Evolutionary conservation across 2,797 vertebrate genomes (phyloP), one percentile per base, ranked within the genome.

Genomic region (Nannoperca australis): DNA sequence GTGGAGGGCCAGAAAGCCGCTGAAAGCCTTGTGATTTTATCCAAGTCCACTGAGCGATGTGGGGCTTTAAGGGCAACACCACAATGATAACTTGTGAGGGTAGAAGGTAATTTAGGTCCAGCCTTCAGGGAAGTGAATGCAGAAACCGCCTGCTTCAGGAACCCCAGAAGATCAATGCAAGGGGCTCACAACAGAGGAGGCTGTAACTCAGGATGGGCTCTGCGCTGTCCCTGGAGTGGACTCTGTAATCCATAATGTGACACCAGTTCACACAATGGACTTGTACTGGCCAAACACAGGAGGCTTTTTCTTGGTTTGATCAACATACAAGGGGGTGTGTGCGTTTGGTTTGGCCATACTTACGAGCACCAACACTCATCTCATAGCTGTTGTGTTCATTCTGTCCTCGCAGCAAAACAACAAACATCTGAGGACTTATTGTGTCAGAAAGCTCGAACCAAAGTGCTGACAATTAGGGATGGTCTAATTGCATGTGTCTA

Each of bases 91-190:
- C 86, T 89, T 82, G 59, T n/a, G 76, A 78, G 56, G 78, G 73
- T 42, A 50, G 45, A 63, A 84, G 85, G 82, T 86, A 88, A 91
- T 93, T 91, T 82, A 80, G 82, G 81, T 89, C 76, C 73, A 53
- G 78, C 53, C 77, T 73, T 78, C 65, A 18, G 82, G 81, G 75
- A 74, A 50, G 71, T 5, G 22, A 77, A 88, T 87, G 82, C 78
- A 84, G 75, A 85, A 78, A 71, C 71, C 78, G 71, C 54, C 60
- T 0, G 84, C 87, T 91, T 84, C 79, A 83, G 84, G 65, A 73
- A 82, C 71, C 76, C 85, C 0, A 3, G 36, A 78, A 86, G 79
- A 87, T 81, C 86, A 66, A 76, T 78, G 77, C 58, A 22, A 51
- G 47, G 54, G 63, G 73, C 17, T 76, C 55, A 71, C 51, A 45